Percentiles rank a stretch among this genome's conserved stretches.
Evolutionary conservation across 2,797 vertebrate species (phyloP).

Genomic region (Cottoperca gobio): DNA sequence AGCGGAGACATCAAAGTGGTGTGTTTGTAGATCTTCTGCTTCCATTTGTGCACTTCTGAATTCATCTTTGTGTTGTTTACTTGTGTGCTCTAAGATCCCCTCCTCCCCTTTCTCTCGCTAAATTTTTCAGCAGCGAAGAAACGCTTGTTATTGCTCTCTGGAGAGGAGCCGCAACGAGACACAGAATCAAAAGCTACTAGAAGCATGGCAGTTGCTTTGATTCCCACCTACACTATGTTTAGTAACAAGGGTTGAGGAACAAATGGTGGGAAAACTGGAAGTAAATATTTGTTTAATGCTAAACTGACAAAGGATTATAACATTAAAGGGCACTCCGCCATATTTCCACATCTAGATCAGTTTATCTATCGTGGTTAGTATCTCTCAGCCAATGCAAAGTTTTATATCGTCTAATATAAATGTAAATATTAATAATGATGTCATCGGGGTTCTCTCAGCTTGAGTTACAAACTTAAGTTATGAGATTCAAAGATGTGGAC

Average conservation of each 20-base stretch:
- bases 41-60: constrained; percentile 50
- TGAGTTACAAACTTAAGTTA: not conserved
- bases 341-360: not conserved
- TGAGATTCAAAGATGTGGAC: not conserved
- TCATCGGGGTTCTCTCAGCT: not conserved
- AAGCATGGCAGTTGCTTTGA: constrained; percentile 1
- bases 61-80: constrained; percentile 30
- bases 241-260: not conserved
- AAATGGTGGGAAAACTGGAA: not conserved
- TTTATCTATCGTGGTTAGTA: not conserved
- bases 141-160: constrained; percentile 33
- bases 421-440: not conserved
- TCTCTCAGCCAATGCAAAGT: not conserved
- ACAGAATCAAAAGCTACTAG: constrained; percentile 4
- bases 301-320: not conserved
- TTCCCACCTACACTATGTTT: constrained; percentile 9
- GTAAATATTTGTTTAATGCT: not conserved
- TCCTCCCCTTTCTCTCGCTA: not conserved
- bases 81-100: not conserved
- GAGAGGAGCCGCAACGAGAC: constrained; percentile 8
- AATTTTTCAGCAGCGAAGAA: constrained; percentile 35
- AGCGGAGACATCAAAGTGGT: constrained; percentile 66
- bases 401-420: not conserved
- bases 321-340: not conserved
- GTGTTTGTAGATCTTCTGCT: constrained; percentile 36